phyloP scores from a whole-genome alignment of 2,797 vertebrate genomes.

The Sebastes jordani region DNA sequence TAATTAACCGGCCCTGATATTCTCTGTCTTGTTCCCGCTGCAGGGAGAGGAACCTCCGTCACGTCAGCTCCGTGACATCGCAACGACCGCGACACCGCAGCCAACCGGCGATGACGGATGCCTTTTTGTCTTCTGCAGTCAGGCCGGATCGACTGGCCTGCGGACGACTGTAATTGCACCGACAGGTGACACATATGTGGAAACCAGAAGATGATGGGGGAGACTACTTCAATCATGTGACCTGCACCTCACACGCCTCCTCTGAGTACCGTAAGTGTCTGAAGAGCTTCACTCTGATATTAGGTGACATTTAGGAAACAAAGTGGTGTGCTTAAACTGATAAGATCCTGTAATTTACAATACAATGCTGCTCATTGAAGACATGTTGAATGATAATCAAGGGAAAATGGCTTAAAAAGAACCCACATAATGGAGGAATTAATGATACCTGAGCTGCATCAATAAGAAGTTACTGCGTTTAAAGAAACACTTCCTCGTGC shows the following conservation, averaged over 20 bases:
- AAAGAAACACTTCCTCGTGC: too few species aligned
- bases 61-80: conserved; percentile 63
- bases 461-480: neutral
- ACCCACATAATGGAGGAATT: neutral
- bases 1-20: conserved; percentile 12
- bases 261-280: conserved; percentile 15
- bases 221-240: conserved; percentile 61
- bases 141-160: conserved; percentile 34
- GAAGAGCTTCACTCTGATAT: conserved; percentile 39
- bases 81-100: conserved; percentile 48
- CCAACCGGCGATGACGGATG: conserved; percentile 65
- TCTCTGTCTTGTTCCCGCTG: conserved; percentile 33
- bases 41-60: conserved; percentile 46
- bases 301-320: conserved; percentile 31
- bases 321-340: neutral
- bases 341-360: neutral
- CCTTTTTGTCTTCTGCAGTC: conserved; percentile 71
- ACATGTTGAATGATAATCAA: neutral
- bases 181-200: conserved; percentile 80
- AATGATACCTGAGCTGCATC: neutral
- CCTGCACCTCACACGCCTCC: conserved; percentile 61
- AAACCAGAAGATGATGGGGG: conserved; percentile 70
- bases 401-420: neutral
- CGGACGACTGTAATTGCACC: conserved; percentile 61
- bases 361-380: neutral